Evolutionary conservation across 2,797 vertebrate genomes (phyloP), one percentile per base, ranked within the genome.

Genomic region (Pseudotriccus pelzelni): DNA sequence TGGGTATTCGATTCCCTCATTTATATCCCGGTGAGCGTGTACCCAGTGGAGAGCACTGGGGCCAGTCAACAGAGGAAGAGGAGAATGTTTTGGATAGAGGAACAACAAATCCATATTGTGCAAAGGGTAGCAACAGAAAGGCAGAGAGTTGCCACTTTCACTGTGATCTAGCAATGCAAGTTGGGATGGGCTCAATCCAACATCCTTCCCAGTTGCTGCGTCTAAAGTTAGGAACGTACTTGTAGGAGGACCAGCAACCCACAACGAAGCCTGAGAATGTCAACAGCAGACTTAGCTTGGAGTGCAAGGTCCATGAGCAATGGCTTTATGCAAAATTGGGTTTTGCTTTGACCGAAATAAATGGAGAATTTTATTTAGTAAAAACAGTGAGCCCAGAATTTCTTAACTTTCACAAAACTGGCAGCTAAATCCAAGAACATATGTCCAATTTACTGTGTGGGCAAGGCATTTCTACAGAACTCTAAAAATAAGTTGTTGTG

Each of bases 401-500:
- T 88, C 92, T 94, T 75, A 87, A 88, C 89, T 90, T 84, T 50
- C 70, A 79, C 53, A 68, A 86, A 96, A 80, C 78, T 97, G 96
- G 93, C 89, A 92, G 89, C 89, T 90, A 78, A 88, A 93, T 73
- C 73, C 52, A 69, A 62, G 94, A 96, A 58, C 94, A 97, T 96
- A 96, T 96, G 95, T 88, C 89, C 69, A 87, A 84, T 96, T 90
- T 74, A 72, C 75, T 96, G 93, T 93, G 95, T 96, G 93, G 95
- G 95, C 89, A 93, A 85, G 70, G 76, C 95, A 92, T 90, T 95
- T 95, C 87, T 93, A 60, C 87, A 94, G 79, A 80, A 44, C 50
- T 90, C 97, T 95, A 96, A 95, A 96, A 96, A 97, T 97, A 97
- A 82, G 43, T 63, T 77, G 93, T 94, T 94, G 75, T 97, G 73